A percentile compares a stretch with the other conserved stretches of the same genome.
phyloP scores from a whole-genome alignment of 2,888 invertebrate species.

The Drosophila lacicola region DNA sequence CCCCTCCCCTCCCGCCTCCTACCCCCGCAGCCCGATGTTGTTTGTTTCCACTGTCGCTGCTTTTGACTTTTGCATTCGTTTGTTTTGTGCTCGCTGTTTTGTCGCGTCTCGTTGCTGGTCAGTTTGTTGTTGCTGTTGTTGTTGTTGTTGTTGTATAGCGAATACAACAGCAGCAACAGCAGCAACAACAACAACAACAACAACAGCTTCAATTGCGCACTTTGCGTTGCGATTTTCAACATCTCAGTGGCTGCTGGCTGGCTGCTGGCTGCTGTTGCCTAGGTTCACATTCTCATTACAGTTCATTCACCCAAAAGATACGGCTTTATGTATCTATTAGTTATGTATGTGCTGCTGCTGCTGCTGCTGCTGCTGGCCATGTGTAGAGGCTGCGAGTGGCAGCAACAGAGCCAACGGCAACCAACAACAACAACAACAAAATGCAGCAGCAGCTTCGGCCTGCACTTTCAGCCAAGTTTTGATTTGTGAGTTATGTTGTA shows the following conservation, averaged over 20 bases:
- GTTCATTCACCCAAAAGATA: conserved; percentile 81
- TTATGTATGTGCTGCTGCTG: conserved; percentile 71
- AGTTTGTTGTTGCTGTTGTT: conserved; percentile 30
- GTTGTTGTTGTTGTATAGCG: conserved; percentile 10
- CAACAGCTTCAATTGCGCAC: conserved; percentile 74
- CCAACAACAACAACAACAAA: conserved; percentile 33
- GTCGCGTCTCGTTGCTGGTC: conserved; percentile 56
- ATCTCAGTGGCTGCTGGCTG: conserved; percentile 46
- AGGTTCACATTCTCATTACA: conserved; percentile 83
- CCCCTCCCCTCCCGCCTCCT: too few species aligned
- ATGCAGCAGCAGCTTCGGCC: conserved; percentile 34
- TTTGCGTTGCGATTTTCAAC: conserved; percentile 76
- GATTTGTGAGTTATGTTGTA: conserved; percentile 72
- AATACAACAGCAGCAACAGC: conserved; percentile 3
- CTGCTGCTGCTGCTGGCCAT: conserved; percentile 40
- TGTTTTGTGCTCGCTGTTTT: conserved; percentile 63
- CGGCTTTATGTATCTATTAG: conserved; percentile 81
- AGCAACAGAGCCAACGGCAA: conserved; percentile 4
- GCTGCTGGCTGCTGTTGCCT: conserved; percentile 49
- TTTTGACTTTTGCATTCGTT: conserved; percentile 51
- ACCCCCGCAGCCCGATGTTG: too few species aligned
- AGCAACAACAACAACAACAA: conserved; percentile 21
- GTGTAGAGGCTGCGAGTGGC: conserved; percentile 53
- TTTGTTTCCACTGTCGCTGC: conserved; percentile 21
- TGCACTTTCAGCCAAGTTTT: conserved; percentile 71